These are phyloP conservation scores for Takifugu flavidus DNA, from an alignment of 2,113 vertebrate species.

Conservation along the genomic window DNA sequence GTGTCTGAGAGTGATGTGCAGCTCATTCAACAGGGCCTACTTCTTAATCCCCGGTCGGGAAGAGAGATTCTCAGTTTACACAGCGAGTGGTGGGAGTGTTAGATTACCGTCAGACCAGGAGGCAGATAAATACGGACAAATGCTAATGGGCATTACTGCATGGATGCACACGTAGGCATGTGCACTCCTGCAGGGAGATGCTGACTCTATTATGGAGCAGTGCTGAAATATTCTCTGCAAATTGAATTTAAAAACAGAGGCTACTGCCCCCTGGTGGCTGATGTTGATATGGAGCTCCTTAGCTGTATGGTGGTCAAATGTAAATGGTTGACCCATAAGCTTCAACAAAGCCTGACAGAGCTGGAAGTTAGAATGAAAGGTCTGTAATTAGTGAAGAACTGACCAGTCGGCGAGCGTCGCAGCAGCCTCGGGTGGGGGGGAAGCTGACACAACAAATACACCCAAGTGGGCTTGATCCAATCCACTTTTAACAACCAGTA, in stretches of 20 bases:
- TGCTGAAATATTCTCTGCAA: background rate
- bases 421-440: slow-evolving; percentile 19
- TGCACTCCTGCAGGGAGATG: background rate
- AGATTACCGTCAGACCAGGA: slow-evolving; percentile 62
- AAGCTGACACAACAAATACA: slow-evolving; percentile 46
- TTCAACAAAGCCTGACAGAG: slow-evolving; percentile 3
- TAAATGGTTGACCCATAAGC: background rate
- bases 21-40: slow-evolving; percentile 43
- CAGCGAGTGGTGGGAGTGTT: slow-evolving; percentile 63
- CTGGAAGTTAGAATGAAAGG: slow-evolving; percentile 6
- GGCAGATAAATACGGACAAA: slow-evolving; percentile 40
- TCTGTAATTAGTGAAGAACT: slow-evolving; percentile 26
- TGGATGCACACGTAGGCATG: slow-evolving; percentile 15
- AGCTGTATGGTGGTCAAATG: background rate
- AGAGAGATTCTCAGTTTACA: slow-evolving; percentile 57
- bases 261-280: too few species aligned
- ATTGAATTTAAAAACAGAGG: too few species aligned
- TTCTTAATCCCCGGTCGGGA: slow-evolving; percentile 62
- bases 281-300: background rate
- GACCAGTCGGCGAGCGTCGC: slow-evolving; percentile 27
- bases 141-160: slow-evolving; percentile 29
- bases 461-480: slow-evolving; percentile 25
- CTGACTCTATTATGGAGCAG: background rate
- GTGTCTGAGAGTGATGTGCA: slow-evolving; percentile 49
- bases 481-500: slow-evolving; percentile 46